A percentile compares a stretch with the other conserved stretches of the same genome.
Conservation (phyloP, 1,140 invertebrate genomes). For the Vanessa atalanta region DNA sequence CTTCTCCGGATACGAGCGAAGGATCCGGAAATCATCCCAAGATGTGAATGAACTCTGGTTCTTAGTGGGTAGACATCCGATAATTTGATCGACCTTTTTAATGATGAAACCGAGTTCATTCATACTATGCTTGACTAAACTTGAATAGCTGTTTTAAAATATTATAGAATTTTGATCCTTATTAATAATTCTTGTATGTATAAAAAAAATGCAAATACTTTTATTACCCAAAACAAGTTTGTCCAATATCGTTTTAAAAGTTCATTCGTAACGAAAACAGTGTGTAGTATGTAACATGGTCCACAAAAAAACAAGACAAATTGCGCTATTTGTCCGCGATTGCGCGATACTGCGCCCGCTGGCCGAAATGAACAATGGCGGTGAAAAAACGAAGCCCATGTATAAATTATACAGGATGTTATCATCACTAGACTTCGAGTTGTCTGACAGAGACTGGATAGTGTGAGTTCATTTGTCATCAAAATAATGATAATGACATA, state of each 20-base stretch:
- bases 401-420: slow-evolving; percentile 35
- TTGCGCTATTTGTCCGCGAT: slow-evolving; percentile 69
- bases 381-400: slow-evolving; percentile 36
- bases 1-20: no score
- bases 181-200: no score
- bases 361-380: slow-evolving; percentile 61
- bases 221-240: no score
- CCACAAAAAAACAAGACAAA: slow-evolving; percentile 71
- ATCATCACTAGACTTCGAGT: slow-evolving; percentile 15
- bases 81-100: no score
- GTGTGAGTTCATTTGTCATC: not conserved
- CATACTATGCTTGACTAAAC: no score
- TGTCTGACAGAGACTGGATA: not conserved
- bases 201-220: no score
- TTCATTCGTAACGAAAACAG: slow-evolving; percentile 14
- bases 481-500: not conserved
- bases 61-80: no score
- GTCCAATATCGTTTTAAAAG: not conserved
- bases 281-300: slow-evolving; percentile 45
- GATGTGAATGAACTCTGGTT: no score
- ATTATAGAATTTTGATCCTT: no score
- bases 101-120: no score
- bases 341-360: slow-evolving; percentile 60
- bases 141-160: no score
- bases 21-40: no score